Evolutionary conservation across 1,140 invertebrate genomes (phyloP), one percentile per base, ranked within the genome.

Genomic region (Lepidotrigona ventralis): DNA sequence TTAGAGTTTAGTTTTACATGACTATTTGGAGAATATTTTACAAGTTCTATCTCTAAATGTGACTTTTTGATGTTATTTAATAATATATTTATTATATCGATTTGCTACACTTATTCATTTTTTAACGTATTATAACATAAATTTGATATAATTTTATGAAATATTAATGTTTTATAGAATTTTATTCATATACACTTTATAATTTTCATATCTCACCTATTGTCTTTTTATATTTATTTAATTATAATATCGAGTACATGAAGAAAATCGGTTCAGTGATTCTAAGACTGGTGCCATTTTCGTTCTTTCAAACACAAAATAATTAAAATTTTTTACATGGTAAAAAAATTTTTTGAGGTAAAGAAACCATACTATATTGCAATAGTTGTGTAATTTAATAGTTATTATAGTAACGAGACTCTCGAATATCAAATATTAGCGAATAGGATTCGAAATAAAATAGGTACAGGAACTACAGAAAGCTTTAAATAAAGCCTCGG

Each of bases 201-300:
- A 83, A 51, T 64, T 69, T 78, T 78, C 58, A 70, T 76, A 46
- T 56, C 1, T 23, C 14, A 12, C 17, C 17, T 58, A 64, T 66
- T 66, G 54, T 71, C 6, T 14, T 51, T 26, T 73, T 39, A 39
- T 66, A 71, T 81, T 63, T 69, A 76, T 66, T 81, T 76, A 58
- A 68, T 29, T 56, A 17, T 9, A 68, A 76, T 26, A 39, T 71
- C 17, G 68, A 23, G 33, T 63, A 21, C 26, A n/a, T 17, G n/a
- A 83, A 29, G 53, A 12, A 78, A 70, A 78, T 63, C 56, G 53
- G 66, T 83, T 79, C 29, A 79, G 14, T 66, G 53, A 64, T 83
- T 58, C n/a, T 83, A 79, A 79, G 70, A 83, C 51, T 79, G 82
- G 75, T 83, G 82, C 77, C 82, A 83, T 83, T 60, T 78, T 79